Base-by-base conservation (phyloP, 2,888 invertebrate species). In the Chloromyia formosa region DNA sequence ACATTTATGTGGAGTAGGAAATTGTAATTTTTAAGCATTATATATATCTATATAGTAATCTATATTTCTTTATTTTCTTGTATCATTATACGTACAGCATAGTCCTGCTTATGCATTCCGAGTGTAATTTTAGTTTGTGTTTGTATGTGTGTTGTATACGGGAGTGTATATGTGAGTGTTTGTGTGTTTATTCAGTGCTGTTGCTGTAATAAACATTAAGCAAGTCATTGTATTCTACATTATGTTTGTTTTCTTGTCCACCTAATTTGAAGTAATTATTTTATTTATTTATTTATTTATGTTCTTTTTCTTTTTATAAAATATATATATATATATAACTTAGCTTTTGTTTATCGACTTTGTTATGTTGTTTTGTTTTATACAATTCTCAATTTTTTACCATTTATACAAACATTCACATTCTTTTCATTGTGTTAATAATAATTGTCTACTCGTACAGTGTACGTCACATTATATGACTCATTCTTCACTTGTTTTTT, bases 361-460 rank as follows among this genome's bases (percentile, higher is more conserved):
- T 2, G 27, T 35, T 35, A 35, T 35, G 27, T 35, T 35, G 27
- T 35, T 35, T 35, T 35, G 2, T 35, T 66, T 45, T 49, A 20
- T 42, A 64, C 45, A 64, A n/a, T n/a, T 18, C 20, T 64, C 66
- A 49, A 20, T 66, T 66, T 12, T 66, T 66, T 66, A 20, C 66
- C 49, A 66, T 66, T 66, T 66, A 49, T 66, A 66, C 66, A 66
- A 66, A 66, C 45, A 66, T 66, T 66, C 66, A 66, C 35, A 66
- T 66, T 49, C 49, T 64, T 49, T 18, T 20, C 22, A 45, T 27
- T 62, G n/a, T 40, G 42, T 40, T 35, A 35, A 35, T 35, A 35
- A 35, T n/a, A 49, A n/a, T 3, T 7, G 22, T 62, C 40, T 27
- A 16, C n/a, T n/a, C n/a, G n/a, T n/a, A n/a, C 9, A 40, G 7